Conservation (phyloP, 2,888 invertebrate genomes). For the Electrophaes corylata region DNA sequence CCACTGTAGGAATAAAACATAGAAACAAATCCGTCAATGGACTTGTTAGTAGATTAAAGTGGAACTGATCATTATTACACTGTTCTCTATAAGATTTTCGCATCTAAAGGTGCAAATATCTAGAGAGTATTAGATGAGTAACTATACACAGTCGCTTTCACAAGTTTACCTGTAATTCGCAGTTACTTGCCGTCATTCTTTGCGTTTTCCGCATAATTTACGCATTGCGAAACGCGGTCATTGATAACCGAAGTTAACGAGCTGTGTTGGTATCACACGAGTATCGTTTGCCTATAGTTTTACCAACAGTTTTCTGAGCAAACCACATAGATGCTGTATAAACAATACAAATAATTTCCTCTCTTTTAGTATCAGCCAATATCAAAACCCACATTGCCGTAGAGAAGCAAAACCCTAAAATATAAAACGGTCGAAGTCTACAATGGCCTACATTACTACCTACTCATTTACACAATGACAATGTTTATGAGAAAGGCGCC, state of each 20-base stretch:
- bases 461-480: neutral
- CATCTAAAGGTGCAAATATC: constrained; percentile 48
- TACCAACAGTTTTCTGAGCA: too few relatives aligned
- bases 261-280: neutral
- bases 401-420: neutral
- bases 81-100: constrained; percentile 27
- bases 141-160: constrained; percentile 58
- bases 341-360: too few relatives aligned
- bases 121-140: constrained; percentile 55
- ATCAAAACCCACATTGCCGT: too few relatives aligned
- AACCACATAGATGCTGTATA: too few relatives aligned
- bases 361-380: too few relatives aligned
- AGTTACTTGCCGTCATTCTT: constrained; percentile 47
- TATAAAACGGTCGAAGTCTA: neutral
- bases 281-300: neutral
- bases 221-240: constrained; percentile 31
- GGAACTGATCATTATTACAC: too few relatives aligned
- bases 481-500: constrained; percentile 9
- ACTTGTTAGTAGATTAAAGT: too few relatives aligned
- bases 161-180: constrained; percentile 53
- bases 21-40: too few relatives aligned
- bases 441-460: neutral
- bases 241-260: constrained; percentile 29
- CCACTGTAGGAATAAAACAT: too few relatives aligned
- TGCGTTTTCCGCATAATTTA: constrained; percentile 42